These are phyloP conservation scores for Premnoplex brunnescens DNA, from an alignment of 2,797 vertebrate genomes.

Conservation along the genomic window DNA sequence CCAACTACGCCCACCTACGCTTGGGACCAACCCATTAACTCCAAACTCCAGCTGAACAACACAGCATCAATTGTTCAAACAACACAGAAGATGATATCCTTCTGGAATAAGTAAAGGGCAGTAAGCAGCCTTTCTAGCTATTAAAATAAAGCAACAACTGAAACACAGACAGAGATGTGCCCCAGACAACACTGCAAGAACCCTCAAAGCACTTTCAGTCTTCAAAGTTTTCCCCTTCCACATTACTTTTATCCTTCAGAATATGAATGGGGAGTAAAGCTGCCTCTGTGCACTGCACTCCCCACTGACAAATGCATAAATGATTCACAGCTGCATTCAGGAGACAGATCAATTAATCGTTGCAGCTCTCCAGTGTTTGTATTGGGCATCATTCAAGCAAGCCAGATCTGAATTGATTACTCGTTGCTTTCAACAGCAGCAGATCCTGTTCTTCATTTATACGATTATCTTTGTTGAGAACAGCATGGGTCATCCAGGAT, in stretches of 20 bases:
- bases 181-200: background rate
- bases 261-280: conserved; percentile 24
- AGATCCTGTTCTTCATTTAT: conserved; percentile 61
- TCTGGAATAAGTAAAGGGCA: background rate
- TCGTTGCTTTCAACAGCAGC: conserved; percentile 32
- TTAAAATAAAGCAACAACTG: background rate
- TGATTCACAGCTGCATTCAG: conserved; percentile 65
- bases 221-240: background rate
- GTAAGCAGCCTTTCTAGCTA: background rate
- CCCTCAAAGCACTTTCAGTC: conserved; percentile 5
- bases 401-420: conserved; percentile 47
- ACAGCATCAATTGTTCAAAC: conserved; percentile 5
- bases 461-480: conserved; percentile 45
- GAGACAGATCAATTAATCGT: conserved; percentile 68
- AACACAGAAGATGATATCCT: background rate
- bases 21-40: conserved; percentile 49
- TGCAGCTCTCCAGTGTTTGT: conserved; percentile 62
- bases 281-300: background rate
- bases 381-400: conserved; percentile 58
- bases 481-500: conserved; percentile 2
- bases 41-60: conserved; percentile 20
- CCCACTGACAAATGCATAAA: conserved; percentile 56
- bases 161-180: background rate
- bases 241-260: conserved; percentile 9
- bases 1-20: conserved; percentile 33